These are phyloP conservation scores for Syndactyla subalaris DNA, from an alignment of 2,797 vertebrate species.

Conservation along the genomic window DNA sequence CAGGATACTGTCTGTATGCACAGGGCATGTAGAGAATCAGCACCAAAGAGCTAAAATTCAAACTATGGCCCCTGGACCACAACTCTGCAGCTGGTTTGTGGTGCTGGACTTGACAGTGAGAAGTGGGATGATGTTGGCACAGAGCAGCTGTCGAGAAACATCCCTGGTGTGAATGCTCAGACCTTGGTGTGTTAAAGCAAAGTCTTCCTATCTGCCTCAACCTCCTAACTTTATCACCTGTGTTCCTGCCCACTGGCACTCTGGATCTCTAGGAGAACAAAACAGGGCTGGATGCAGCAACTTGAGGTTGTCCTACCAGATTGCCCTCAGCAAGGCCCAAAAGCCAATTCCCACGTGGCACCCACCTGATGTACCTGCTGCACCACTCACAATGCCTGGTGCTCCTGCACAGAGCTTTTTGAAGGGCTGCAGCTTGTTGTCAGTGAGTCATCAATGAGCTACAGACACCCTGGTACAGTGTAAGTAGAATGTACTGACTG, in stretches of 20 bases:
- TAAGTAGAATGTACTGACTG: rapidly evolving
- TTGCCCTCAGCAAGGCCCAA: neutral
- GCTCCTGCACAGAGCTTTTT: neutral
- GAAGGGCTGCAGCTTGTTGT: neutral
- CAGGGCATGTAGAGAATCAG: too few species aligned
- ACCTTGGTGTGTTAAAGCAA: rapidly evolving
- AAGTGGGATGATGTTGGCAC: rapidly evolving
- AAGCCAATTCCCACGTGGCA: neutral
- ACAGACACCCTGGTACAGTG: neutral
- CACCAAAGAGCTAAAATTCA: neutral
- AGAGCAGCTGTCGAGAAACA: neutral
- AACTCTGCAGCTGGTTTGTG: neutral
- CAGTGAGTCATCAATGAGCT: rapidly evolving
- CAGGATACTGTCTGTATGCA: rapidly evolving
- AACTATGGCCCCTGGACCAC: rapidly evolving
- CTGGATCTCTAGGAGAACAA: neutral
- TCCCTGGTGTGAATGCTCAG: neutral
- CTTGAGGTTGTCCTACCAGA: neutral
- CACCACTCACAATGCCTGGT: rapidly evolving
- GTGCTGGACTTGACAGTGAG: neutral
- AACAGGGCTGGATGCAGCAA: neutral
- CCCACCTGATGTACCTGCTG: neutral
- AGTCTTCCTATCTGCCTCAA: neutral
- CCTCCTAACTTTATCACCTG: rapidly evolving
- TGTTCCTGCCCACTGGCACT: rapidly evolving